phyloP scores from a whole-genome alignment of 2,797 vertebrate species.

The Otus scops region DNA sequence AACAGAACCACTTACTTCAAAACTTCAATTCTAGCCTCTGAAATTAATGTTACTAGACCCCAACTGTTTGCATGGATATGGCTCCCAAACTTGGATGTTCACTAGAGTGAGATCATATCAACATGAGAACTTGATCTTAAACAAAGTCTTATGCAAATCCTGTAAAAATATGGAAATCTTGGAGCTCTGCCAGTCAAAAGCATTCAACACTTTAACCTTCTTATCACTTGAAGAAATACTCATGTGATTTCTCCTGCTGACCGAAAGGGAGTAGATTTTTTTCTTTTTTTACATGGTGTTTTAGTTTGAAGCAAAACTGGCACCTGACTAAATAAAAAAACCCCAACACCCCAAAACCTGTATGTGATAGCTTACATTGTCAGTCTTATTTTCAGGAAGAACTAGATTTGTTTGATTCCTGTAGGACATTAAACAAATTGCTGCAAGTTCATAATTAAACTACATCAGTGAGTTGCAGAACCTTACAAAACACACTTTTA shows the following conservation, averaged over 20 bases:
- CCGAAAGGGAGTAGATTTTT: background rate
- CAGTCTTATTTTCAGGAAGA: background rate
- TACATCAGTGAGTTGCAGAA: background rate
- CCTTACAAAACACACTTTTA: background rate
- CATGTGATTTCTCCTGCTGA: background rate
- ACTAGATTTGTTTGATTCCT: background rate
- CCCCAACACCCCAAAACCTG: background rate
- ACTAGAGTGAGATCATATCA: background rate
- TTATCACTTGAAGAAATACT: background rate
- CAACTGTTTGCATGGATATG: background rate
- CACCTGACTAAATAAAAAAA: background rate
- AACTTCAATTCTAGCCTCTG: background rate
- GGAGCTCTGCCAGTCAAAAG: background rate
- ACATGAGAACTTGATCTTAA: constrained; percentile 17
- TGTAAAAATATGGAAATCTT: background rate
- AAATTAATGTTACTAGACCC: background rate
- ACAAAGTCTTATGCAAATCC: constrained; percentile 1
- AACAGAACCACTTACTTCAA: background rate
- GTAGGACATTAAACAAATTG: background rate
- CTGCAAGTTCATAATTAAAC: constrained; percentile 12
- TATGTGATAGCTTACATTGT: background rate
- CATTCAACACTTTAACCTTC: background rate
- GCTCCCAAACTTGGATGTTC: background rate
- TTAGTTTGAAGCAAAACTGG: background rate
- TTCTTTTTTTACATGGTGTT: background rate